Evolutionary conservation across 2,113 vertebrate genomes (phyloP), one percentile per base, ranked within the genome.

Genomic region (Grammomys dolichurus): DNA sequence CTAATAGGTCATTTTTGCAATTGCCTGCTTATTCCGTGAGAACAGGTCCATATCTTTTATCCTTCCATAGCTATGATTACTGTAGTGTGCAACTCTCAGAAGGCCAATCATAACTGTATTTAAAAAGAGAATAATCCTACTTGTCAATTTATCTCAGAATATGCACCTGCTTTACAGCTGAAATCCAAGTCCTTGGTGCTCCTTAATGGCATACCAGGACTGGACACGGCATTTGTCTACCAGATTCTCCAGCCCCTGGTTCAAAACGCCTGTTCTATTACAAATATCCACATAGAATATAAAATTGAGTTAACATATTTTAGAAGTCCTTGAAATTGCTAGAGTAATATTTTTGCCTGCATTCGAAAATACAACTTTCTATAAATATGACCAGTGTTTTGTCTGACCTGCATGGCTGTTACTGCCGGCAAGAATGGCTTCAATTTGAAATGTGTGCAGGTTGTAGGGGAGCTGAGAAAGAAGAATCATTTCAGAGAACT

Each of bases 301-400:
- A 89, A 90, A 95, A 96, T 46, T 85, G 19, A 85, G 26, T 88
- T 51, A 87, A 90, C 65, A 63, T 65, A 33, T 56, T 22, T 56
- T 76, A 33, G 85, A 92, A 26, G 48, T 48, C 40, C 56, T 92
- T 84, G 69, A 91, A 69, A 93, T 91, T 70, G n/a, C 36, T 7
- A 3, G n/a, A 40, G 43, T 67, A 85, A 28, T 43, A 24, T 70
- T 70, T 89, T 84, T 60, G 75, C 20, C 40, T 81, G n/a, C 26
- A 26, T 26, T 65, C 17, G 60, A 95, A 95, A 96, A 77, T 13
- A 48, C 2, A 22, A 33, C 33, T 80, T 91, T 81, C 85, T 85
- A 54, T 43, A 77, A 56, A 43, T 65, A 67, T 69, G 54, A 86
- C 24, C 28, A 63, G 63, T 76, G 69, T 58, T 89, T 60, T 84